Percentiles rank a stretch among this genome's conserved stretches.
Evolutionary conservation across 2,113 vertebrate genomes (phyloP).

Genomic region (Crotophaga sulcirostris): DNA sequence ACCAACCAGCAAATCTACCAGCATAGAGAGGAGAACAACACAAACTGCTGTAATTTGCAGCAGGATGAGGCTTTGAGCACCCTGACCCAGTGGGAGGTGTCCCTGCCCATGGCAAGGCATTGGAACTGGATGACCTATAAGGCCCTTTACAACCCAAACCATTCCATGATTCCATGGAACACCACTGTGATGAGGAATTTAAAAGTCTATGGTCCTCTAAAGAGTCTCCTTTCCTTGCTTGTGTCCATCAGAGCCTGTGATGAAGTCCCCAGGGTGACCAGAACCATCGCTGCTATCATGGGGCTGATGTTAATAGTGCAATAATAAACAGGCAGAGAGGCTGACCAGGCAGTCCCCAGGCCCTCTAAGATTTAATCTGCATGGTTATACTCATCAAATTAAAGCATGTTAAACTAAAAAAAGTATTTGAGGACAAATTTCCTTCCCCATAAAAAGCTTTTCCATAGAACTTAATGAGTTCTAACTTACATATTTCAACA

Average conservation of each 20-base stretch:
- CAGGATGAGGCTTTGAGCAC: too few species aligned
- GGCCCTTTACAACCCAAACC: too few species aligned
- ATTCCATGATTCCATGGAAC: not conserved
- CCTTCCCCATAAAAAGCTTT: not conserved
- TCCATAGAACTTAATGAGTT: not conserved
- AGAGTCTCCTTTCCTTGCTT: not conserved
- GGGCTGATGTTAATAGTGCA: not conserved
- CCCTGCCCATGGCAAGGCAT: too few species aligned
- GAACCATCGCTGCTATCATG: not conserved
- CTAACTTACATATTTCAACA: rapidly evolving
- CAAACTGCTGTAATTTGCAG: not conserved
- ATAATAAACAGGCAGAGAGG: not conserved
- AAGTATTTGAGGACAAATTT: not conserved
- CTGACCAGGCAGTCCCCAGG: not conserved
- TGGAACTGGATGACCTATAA: too few species aligned
- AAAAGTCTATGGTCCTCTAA: not conserved
- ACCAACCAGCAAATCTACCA: not conserved
- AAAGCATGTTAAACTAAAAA: not conserved
- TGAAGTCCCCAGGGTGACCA: not conserved
- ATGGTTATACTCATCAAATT: not conserved
- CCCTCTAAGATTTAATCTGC: not conserved
- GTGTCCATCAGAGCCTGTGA: not conserved
- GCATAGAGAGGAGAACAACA: not conserved
- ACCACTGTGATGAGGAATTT: not conserved
- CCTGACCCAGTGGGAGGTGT: too few species aligned